Conservation (phyloP, 2,113 vertebrate genomes). For the Phyllostomus discolor region DNA sequence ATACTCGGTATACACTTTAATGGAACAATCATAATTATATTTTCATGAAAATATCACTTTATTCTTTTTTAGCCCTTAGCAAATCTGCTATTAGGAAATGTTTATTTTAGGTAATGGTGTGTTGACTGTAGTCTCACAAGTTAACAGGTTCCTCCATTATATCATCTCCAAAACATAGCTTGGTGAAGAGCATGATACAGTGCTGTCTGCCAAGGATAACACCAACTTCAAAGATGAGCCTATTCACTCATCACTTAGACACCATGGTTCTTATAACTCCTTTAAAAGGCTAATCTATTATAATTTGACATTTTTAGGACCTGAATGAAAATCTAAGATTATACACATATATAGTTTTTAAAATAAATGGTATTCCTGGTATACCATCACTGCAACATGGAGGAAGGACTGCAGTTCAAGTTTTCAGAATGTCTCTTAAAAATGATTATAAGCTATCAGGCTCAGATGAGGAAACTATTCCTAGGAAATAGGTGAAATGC, state of each 20-base stretch:
- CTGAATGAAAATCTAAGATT: conserved; percentile 18
- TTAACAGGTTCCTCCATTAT: background rate
- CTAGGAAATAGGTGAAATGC: background rate
- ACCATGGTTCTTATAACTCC: background rate
- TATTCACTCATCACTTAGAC: background rate
- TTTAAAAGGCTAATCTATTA: background rate
- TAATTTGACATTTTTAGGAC: background rate
- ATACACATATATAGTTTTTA: background rate
- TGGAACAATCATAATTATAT: conserved; percentile 52
- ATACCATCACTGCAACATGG: background rate
- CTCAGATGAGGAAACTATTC: background rate
- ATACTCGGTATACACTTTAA: conserved; percentile 42
- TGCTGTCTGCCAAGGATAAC: conserved; percentile 42
- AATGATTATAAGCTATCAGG: background rate
- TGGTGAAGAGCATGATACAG: conserved; percentile 14
- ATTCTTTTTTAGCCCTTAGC: conserved; percentile 3
- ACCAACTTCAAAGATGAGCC: background rate
- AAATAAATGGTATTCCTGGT: background rate
- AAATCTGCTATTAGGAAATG: conserved; percentile 47
- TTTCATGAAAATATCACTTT: conserved; percentile 58
- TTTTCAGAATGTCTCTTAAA: conserved; percentile 31
- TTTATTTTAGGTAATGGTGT: background rate
- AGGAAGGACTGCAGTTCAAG: background rate
- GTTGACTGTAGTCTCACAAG: conserved; percentile 19
- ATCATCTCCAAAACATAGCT: background rate